Conservation (phyloP, 2,888 invertebrate species). For the Cosmia pyralina region DNA sequence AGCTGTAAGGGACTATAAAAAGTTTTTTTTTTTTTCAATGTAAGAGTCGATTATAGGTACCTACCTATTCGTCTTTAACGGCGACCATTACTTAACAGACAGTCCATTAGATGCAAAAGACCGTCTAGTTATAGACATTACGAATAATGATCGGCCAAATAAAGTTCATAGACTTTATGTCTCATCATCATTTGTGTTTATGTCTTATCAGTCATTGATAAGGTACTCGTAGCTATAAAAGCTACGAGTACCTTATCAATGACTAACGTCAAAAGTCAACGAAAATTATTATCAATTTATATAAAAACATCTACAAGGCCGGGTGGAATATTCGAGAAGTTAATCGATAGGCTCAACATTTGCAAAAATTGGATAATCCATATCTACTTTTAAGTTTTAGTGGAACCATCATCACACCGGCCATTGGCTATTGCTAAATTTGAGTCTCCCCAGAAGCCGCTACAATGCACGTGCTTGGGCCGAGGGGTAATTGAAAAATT, state of each 20-base stretch:
- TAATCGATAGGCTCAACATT: conserved; percentile 6
- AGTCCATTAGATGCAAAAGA: conserved; percentile 7
- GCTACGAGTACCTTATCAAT: conserved; percentile 67
- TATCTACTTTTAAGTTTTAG: neutral
- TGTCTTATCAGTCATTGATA: too few species aligned
- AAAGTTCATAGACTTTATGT: conserved; percentile 43
- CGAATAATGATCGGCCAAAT: conserved; percentile 43
- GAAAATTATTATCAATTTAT: conserved; percentile 53
- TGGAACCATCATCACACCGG: neutral
- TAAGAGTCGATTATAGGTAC: neutral
- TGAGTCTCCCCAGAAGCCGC: neutral
- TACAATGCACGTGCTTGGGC: neutral
- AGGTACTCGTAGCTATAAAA: too few species aligned
- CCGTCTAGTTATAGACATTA: conserved; percentile 48
- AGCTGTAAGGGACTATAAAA: too few species aligned
- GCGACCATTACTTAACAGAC: neutral
- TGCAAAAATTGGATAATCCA: conserved; percentile 1
- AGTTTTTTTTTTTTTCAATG: too few species aligned
- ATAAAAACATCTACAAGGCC: conserved; percentile 54
- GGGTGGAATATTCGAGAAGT: conserved; percentile 16
- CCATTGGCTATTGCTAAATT: neutral
- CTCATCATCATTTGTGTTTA: too few species aligned
- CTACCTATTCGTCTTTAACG: neutral
- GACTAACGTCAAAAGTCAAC: conserved; percentile 56
- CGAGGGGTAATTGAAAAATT: too few species aligned